These are phyloP conservation scores for Tigriopus californicus DNA, from an alignment of 2,888 invertebrate genomes.

Conservation along the genomic window DNA sequence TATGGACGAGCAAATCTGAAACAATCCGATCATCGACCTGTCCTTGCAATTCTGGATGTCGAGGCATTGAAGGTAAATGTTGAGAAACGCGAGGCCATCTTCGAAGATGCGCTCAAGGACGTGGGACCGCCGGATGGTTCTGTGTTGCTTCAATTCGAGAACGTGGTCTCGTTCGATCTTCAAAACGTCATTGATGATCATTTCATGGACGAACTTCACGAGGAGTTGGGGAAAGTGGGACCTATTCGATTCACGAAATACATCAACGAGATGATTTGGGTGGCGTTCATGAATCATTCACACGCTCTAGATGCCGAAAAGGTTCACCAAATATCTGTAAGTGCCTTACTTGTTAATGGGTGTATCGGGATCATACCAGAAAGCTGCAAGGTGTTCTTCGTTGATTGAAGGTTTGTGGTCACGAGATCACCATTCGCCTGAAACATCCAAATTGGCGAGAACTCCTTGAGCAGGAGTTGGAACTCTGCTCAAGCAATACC, in stretches of 20 bases:
- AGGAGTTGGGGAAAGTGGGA: slow-evolving; percentile 1
- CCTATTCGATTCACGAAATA: slow-evolving; percentile 1
- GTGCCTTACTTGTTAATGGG: too few relatives aligned
- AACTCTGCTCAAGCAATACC: slow-evolving; percentile 63
- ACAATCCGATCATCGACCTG: slow-evolving; percentile 93
- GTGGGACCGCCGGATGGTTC: slow-evolving; percentile 91
- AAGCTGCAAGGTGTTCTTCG: too few relatives aligned
- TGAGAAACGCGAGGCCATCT: slow-evolving; percentile 52
- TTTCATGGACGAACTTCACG: not conserved
- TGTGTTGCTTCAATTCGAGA: slow-evolving; percentile 45
- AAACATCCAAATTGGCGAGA: slow-evolving; percentile 72
- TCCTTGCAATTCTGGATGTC: slow-evolving; percentile 71
- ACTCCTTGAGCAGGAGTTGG: slow-evolving; percentile 60
- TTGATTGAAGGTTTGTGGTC: slow-evolving; percentile 24
- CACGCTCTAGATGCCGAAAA: not conserved
- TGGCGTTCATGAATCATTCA: slow-evolving; percentile 1
- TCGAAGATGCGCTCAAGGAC: slow-evolving; percentile 61
- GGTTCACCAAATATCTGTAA: not conserved
- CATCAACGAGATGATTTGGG: slow-evolving; percentile 11
- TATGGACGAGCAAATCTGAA: slow-evolving; percentile 88
- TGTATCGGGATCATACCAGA: too few relatives aligned
- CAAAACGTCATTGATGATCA: slow-evolving; percentile 3
- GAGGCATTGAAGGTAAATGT: slow-evolving; percentile 64
- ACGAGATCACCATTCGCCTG: slow-evolving; percentile 44
- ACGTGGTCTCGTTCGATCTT: slow-evolving; percentile 15